These are phyloP conservation scores for Melanotaenia boesemani DNA, from an alignment of 2,797 vertebrate species.

Conservation along the genomic window DNA sequence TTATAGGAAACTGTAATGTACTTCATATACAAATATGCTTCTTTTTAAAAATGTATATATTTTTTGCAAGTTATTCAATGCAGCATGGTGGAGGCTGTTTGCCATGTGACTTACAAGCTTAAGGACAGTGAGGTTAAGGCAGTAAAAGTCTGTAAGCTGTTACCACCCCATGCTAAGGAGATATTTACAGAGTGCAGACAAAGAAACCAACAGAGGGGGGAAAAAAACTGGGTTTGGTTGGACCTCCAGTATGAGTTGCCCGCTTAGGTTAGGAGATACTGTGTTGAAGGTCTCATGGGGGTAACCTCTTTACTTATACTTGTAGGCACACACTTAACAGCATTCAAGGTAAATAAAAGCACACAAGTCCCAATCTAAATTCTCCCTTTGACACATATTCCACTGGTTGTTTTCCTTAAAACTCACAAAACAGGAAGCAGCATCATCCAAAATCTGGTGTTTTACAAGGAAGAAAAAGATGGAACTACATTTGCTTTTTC, in stretches of 20 bases:
- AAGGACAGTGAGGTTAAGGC: slow-evolving; percentile 33
- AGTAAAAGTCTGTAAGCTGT: slow-evolving; percentile 38
- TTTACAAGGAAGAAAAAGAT: slow-evolving; percentile 53
- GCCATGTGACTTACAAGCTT: slow-evolving; percentile 43
- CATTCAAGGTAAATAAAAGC: slow-evolving; percentile 27
- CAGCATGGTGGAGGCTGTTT: background rate
- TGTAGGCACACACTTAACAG: slow-evolving; percentile 35
- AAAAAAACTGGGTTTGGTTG: slow-evolving; percentile 5
- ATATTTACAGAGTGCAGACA: background rate
- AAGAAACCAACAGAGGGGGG: background rate
- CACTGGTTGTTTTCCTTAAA: slow-evolving; percentile 59
- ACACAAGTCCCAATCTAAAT: background rate
- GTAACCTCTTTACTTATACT: slow-evolving; percentile 41
- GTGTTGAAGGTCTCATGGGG: slow-evolving; percentile 20
- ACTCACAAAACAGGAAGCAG: slow-evolving; percentile 66
- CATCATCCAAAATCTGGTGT: slow-evolving; percentile 67
- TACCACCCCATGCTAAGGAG: slow-evolving; percentile 3
- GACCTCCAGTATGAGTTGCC: slow-evolving; percentile 13
- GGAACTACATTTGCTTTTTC: slow-evolving; percentile 61
- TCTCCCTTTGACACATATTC: background rate
- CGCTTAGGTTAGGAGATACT: slow-evolving; percentile 41
- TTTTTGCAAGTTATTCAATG: background rate
- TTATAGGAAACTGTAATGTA: background rate
- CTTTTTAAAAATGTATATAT: background rate
- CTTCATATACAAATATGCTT: background rate